These are phyloP conservation scores for Danaus melanippus DNA, from an alignment of 1,140 invertebrate species.

Conservation along the genomic window DNA sequence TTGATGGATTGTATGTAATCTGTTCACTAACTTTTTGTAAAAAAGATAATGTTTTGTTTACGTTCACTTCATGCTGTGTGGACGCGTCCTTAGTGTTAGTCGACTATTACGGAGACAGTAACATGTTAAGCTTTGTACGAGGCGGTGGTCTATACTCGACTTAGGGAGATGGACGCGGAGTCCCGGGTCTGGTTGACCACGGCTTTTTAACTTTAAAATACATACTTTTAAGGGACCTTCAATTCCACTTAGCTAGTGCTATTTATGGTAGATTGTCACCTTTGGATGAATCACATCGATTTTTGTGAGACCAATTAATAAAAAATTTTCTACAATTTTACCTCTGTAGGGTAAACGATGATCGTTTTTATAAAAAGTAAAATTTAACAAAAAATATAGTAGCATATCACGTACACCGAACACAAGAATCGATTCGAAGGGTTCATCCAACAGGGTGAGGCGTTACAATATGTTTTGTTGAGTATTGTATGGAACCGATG, in stretches of 20 bases:
- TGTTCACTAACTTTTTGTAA: constrained; percentile 63
- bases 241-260: constrained; percentile 71
- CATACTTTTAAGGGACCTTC: constrained; percentile 71
- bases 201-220: constrained; percentile 58
- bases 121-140: constrained; percentile 60
- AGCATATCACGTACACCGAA: constrained; percentile 64
- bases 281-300: constrained; percentile 53
- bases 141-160: constrained; percentile 61
- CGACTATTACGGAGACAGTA: constrained; percentile 65
- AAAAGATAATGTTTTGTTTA: constrained; percentile 65
- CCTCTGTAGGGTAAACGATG: constrained; percentile 53
- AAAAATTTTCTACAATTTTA: constrained; percentile 59
- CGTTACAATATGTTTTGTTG: constrained; percentile 68
- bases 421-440: constrained; percentile 47
- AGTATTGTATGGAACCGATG: constrained; percentile 63
- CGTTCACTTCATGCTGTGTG: constrained; percentile 65
- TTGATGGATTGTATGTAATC: constrained; percentile 63
- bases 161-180: neutral
- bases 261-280: constrained; percentile 68
- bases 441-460: constrained; percentile 57
- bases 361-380: constrained; percentile 60
- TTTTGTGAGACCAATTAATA: constrained; percentile 66
- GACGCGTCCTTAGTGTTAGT: constrained; percentile 70
- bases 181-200: constrained; percentile 53
- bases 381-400: constrained; percentile 64